Base-by-base conservation (phyloP, 2,888 invertebrate genomes). In the Drosophila conformis region DNA sequence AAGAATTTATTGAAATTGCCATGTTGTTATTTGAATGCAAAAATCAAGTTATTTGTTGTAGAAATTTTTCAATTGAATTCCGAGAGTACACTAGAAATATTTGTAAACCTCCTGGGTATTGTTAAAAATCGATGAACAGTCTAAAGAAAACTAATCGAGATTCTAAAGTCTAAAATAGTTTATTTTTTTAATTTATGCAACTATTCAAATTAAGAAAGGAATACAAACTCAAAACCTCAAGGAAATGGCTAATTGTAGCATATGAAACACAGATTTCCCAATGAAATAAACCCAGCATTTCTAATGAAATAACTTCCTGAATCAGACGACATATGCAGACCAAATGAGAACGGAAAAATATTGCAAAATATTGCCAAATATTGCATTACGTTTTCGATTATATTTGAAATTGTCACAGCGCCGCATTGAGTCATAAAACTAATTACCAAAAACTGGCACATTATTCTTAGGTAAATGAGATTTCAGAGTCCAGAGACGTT, bases 401-500 rank as follows among this genome's bases (percentile, higher is more conserved):
- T 35, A 48, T 52, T 49, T 51, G 13, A 59, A 63, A 72, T 64
- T 79, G 69, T 69, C 70, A 48, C 66, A 69, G 72, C 70, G 69
- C 58, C 71, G 67, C 48, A 31, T 57, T 36, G 56, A 69, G 84
- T 65, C 89, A 73, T 84, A 82, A 82, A 84, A 78, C 58, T 72
- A 82, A 89, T 89, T 69, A 87, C 33, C 33, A 33, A 33, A 10
- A 33, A 11, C 79, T 65, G 59, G 48, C 31, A 48, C 77, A 87
- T 80, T 83, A 77, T 67, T 66, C 27, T 27, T 29, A 36, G 69
- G 63, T 65, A 51, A 65, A 59, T 70, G 51, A 51, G n/a, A 75
- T 40, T 33, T 36, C 36, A 21, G 36, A 46, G 21, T n/a, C 8
- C 25, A 36, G 27, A 56, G 29, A 46, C 54, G 52, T 36, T 82